phyloP scores from a whole-genome alignment of 1,140 invertebrate species.

The Plectus sambesii region DNA sequence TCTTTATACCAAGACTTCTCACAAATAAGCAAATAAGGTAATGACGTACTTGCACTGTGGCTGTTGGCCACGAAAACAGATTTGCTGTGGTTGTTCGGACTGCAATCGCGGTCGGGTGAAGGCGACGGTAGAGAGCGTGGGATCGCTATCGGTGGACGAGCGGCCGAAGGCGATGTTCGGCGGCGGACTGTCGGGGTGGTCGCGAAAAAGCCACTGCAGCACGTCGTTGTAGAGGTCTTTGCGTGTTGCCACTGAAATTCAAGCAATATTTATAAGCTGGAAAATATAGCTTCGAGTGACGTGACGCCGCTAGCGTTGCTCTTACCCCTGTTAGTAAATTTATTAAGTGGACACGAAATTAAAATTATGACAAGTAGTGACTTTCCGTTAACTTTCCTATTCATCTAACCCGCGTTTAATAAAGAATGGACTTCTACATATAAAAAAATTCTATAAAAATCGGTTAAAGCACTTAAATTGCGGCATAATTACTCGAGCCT shows the following conservation, averaged over 20 bases:
- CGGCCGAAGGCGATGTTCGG: constrained; percentile 6
- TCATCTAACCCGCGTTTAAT: not conserved
- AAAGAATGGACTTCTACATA: too few relatives aligned
- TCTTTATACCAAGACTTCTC: too few relatives aligned
- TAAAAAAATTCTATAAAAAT: too few relatives aligned
- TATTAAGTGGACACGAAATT: not conserved
- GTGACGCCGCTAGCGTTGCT: not conserved
- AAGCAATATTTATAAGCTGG: constrained; percentile 11
- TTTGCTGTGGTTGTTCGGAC: constrained; percentile 11
- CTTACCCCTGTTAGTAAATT: constrained; percentile 13
- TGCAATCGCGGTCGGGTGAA: constrained; percentile 10
- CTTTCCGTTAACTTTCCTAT: not conserved
- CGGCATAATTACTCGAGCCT: constrained; percentile 3
- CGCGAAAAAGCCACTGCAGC: constrained; percentile 37
- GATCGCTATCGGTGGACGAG: constrained; percentile 14
- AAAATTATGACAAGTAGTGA: constrained; percentile 5
- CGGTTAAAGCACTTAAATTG: too few relatives aligned
- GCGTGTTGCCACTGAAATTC: constrained; percentile 26
- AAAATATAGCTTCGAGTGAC: constrained; percentile 7
- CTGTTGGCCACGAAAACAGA: not conserved
- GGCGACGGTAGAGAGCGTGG: constrained; percentile 8
- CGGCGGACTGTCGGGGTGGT: constrained; percentile 30
- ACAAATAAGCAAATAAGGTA: constrained; percentile 14
- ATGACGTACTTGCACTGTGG: constrained; percentile 1
- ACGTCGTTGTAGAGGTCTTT: constrained; percentile 37